A percentile compares a stretch with the other conserved stretches of the same genome.
Evolutionary conservation across 1,140 invertebrate species (phyloP).

Genomic region (Euglossa dilemma): DNA sequence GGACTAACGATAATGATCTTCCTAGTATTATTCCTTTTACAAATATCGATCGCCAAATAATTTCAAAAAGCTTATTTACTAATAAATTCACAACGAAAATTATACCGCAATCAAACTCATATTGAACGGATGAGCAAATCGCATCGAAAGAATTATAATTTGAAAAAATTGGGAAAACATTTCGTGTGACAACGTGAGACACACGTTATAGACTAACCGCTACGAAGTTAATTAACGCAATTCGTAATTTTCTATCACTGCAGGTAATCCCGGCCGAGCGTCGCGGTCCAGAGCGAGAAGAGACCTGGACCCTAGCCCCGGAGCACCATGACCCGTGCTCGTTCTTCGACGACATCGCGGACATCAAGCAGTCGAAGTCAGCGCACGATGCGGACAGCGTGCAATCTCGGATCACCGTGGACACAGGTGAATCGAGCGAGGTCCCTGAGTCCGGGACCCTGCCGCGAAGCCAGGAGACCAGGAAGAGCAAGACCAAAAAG

Average conservation of each 20-base stretch:
- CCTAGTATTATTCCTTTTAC: too few species aligned
- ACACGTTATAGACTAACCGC: too few species aligned
- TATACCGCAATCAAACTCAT: too few species aligned
- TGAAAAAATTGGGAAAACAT: too few species aligned
- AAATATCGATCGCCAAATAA: too few species aligned
- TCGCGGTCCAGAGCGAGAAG: conserved; percentile 74
- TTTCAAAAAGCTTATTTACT: too few species aligned
- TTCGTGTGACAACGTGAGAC: too few species aligned
- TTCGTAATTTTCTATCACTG: conserved; percentile 15
- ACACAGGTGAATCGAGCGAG: conserved; percentile 32
- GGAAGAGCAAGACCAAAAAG: conserved; percentile 80
- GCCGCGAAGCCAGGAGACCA: conserved; percentile 74
- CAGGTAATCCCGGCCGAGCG: conserved; percentile 80
- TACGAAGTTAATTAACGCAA: too few species aligned
- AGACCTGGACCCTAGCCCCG: conserved; percentile 75
- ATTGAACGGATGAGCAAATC: too few species aligned
- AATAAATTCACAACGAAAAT: too few species aligned
- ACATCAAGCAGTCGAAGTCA: conserved; percentile 28
- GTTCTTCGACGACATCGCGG: conserved; percentile 46
- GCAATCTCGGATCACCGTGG: conserved; percentile 31
- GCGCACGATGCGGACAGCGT: conserved; percentile 40
- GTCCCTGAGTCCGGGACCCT: conserved; percentile 57
- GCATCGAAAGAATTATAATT: too few species aligned
- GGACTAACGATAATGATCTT: too few species aligned
- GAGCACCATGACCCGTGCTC: conserved; percentile 45